phyloP scores from a whole-genome alignment of 2,113 vertebrate species.

The Prochilodus magdalenae region DNA sequence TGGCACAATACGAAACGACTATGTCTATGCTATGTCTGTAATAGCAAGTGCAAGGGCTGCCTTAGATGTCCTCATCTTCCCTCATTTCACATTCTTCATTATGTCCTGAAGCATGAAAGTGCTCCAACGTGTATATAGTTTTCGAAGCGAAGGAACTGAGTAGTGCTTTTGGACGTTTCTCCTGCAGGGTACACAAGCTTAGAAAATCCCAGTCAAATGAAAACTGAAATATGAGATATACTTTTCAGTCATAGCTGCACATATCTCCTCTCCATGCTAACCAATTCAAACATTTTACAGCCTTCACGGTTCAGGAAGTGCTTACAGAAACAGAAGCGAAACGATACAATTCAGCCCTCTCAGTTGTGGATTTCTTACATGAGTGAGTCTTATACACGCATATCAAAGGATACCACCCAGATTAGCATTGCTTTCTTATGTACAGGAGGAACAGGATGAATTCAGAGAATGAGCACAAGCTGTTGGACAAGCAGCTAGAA shows the following conservation, averaged over 20 bases:
- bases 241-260: neutral
- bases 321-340: neutral
- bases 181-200: neutral
- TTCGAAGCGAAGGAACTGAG: neutral
- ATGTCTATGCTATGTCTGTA: neutral
- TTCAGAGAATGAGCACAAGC: neutral
- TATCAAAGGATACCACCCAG: neutral
- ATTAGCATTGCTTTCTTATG: neutral
- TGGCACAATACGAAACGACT: neutral
- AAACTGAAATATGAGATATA: conserved; percentile 4
- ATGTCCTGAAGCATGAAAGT: neutral
- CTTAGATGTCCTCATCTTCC: neutral
- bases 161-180: conserved; percentile 11
- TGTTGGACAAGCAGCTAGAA: neutral
- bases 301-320: neutral
- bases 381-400: neutral
- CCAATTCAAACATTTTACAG: conserved; percentile 12
- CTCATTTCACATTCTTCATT: neutral
- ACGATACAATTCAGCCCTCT: neutral
- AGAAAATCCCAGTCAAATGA: neutral
- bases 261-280: neutral
- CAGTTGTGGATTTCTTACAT: neutral
- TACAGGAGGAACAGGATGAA: neutral
- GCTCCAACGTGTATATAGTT: neutral
- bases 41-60: neutral